These are phyloP conservation scores for Pristionchus mayeri DNA, from an alignment of 2,888 invertebrate genomes.

Conservation along the genomic window DNA sequence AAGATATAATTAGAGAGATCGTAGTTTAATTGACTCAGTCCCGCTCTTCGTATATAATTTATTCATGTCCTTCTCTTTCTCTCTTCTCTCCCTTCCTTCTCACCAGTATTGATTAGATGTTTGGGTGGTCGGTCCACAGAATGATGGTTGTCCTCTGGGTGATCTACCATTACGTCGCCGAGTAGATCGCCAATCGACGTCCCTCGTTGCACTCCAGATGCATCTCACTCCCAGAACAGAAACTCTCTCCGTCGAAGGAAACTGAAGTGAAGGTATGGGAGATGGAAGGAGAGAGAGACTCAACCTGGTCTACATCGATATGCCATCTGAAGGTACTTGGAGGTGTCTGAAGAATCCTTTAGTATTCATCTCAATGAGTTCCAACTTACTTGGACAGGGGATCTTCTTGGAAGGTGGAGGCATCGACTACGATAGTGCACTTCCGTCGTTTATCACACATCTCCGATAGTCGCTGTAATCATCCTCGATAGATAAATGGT, in stretches of 20 bases:
- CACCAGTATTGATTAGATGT: slow-evolving; percentile 40
- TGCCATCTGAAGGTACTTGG: slow-evolving; percentile 94
- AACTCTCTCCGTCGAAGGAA: slow-evolving; percentile 92
- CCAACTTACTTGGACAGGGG: too few species aligned
- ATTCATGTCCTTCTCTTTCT: slow-evolving; percentile 30
- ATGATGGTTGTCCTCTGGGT: slow-evolving; percentile 82
- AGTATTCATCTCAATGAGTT: too few species aligned
- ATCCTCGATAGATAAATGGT: background rate
- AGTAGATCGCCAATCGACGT: slow-evolving; percentile 89
- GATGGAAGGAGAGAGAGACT: slow-evolving; percentile 49
- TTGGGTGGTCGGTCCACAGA: slow-evolving; percentile 53
- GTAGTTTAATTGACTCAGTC: slow-evolving; percentile 5
- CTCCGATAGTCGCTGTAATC: slow-evolving; percentile 91
- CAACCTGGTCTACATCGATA: slow-evolving; percentile 97
- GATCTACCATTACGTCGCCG: slow-evolving; percentile 92
- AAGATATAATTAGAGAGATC: slow-evolving; percentile 27
- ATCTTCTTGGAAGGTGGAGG: slow-evolving; percentile 88
- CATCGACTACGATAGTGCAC: slow-evolving; percentile 91
- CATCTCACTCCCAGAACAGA: slow-evolving; percentile 91
- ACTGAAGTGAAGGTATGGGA: slow-evolving; percentile 80
- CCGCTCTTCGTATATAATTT: background rate
- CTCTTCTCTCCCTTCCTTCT: background rate
- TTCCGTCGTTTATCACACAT: slow-evolving; percentile 93
- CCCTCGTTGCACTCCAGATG: slow-evolving; percentile 86
- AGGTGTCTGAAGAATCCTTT: too few species aligned